These are phyloP conservation scores for Falco columbarius DNA, from an alignment of 2,797 vertebrate species.

Conservation along the genomic window DNA sequence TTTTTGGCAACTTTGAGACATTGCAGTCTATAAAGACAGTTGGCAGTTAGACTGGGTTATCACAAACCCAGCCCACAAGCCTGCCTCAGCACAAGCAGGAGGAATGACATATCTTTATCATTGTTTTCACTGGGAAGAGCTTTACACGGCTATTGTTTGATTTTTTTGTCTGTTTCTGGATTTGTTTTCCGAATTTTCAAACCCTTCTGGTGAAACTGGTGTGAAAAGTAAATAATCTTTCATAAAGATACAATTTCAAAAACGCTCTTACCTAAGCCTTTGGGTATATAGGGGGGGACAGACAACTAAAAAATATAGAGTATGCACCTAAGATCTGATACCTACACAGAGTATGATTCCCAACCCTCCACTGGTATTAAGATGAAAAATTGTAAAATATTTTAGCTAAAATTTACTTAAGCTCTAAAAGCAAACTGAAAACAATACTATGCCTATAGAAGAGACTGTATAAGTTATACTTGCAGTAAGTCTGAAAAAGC, in stretches of 20 bases:
- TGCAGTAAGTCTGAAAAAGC: neutral
- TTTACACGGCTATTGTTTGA: neutral
- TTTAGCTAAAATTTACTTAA: neutral
- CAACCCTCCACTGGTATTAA: neutral
- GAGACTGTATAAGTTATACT: neutral
- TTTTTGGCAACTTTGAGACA: neutral
- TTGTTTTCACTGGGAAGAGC: neutral
- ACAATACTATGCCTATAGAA: neutral
- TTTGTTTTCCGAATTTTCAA: neutral
- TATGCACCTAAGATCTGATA: neutral
- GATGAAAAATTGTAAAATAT: neutral
- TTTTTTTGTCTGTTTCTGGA: neutral
- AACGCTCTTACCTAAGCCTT: neutral
- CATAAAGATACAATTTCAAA: neutral
- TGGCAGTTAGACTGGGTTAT: neutral
- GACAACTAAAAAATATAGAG: neutral
- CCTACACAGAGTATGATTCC: neutral
- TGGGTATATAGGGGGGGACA: neutral
- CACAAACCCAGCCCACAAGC: neutral
- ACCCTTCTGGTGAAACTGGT: neutral
- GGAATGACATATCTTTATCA: neutral
- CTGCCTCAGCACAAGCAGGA: neutral
- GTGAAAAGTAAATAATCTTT: neutral
- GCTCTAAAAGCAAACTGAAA: neutral
- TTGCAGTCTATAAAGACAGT: neutral